phyloP scores from a whole-genome alignment of 1,140 invertebrate species.

The Ostrea denselamellosa region DNA sequence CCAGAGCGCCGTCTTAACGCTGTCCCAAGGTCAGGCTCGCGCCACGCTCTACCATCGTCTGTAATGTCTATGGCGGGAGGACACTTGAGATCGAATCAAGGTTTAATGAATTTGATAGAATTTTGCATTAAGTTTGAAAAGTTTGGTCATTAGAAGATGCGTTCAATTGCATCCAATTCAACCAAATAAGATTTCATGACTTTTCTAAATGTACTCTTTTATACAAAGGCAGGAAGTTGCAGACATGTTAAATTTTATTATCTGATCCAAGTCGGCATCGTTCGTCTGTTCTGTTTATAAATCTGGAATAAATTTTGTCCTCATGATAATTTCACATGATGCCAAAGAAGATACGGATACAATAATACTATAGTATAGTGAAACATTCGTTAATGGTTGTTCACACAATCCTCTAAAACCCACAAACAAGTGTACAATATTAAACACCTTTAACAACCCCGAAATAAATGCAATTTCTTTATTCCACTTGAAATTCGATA shows the following conservation, averaged over 20 bases:
- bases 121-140: neutral
- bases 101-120: constrained; percentile 17
- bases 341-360: neutral
- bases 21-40: neutral
- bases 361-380: neutral
- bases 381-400: neutral
- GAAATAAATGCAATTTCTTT: too few species aligned
- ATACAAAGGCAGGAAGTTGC: neutral
- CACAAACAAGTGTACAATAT: too few species aligned
- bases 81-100: constrained; percentile 1
- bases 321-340: constrained; percentile 14
- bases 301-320: neutral
- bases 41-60: constrained; percentile 6
- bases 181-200: neutral
- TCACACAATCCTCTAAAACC: neutral
- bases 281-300: neutral
- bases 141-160: constrained; percentile 7
- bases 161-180: neutral
- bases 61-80: neutral
- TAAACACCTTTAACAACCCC: too few species aligned
- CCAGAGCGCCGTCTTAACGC: neutral
- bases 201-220: constrained; percentile 11
- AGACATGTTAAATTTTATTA: neutral
- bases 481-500: too few species aligned
- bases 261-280: constrained; percentile 6